Conservation (phyloP, 2,888 invertebrate genomes). For the Cephus runcator region DNA sequence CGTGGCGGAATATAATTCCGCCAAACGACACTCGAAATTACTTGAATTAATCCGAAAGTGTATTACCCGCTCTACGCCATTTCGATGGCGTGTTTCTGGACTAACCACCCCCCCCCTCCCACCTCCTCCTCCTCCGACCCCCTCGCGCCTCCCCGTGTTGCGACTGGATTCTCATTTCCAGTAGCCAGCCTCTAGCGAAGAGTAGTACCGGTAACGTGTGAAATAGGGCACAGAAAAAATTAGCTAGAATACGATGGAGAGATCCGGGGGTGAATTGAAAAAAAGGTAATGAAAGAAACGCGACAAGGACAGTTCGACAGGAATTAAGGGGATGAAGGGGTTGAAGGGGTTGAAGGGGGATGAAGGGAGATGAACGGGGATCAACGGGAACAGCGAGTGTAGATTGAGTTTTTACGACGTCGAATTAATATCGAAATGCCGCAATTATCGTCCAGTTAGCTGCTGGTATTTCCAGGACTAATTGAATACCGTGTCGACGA, state of each 20-base stretch:
- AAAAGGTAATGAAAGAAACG: not conserved
- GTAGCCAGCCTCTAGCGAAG: not conserved
- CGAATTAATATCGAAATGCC: slow-evolving; percentile 23
- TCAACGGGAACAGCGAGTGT: slow-evolving; percentile 21
- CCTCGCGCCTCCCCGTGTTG: not conserved
- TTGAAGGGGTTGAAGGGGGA: not conserved
- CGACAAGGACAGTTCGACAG: slow-evolving; percentile 7
- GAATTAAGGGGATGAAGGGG: not conserved
- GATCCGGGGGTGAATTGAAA: not conserved
- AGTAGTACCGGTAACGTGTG: not conserved
- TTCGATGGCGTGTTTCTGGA: not conserved
- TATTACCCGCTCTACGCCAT: not conserved
- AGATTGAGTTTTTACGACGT: slow-evolving; percentile 22
- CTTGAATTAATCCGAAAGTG: slow-evolving; percentile 33
- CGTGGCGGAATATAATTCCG: slow-evolving; percentile 24
- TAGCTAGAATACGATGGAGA: not conserved
- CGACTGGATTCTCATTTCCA: not conserved
- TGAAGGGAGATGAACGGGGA: slow-evolving; percentile 6
- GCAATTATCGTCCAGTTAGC: slow-evolving; percentile 14
- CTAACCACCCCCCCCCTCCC: not conserved
- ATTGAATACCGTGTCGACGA: slow-evolving; percentile 12
- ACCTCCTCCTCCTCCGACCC: not conserved
- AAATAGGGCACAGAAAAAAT: not conserved
- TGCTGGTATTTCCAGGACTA: slow-evolving; percentile 12
- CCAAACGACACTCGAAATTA: slow-evolving; percentile 33